phyloP scores from a whole-genome alignment of 2,888 invertebrate genomes.

The Psococerastis gibbosa region DNA sequence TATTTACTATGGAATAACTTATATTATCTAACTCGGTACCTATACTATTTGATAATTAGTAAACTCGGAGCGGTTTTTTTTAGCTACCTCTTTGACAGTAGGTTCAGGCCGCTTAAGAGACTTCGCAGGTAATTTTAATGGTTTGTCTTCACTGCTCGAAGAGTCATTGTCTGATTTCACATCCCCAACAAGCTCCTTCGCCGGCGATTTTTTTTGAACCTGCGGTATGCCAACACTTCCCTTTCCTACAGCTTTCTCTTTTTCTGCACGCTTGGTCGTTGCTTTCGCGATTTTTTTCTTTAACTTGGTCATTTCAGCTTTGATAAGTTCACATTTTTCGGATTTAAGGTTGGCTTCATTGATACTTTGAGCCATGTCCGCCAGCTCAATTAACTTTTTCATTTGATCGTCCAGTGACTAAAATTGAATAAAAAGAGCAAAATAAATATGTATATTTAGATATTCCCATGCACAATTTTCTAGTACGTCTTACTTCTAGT shows the following conservation, averaged over 20 bases:
- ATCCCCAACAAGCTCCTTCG: neutral
- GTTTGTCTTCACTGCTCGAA: conserved; percentile 9
- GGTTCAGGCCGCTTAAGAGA: too few species aligned
- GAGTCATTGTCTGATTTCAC: conserved; percentile 11
- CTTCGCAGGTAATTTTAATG: neutral
- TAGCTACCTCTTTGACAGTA: too few species aligned
- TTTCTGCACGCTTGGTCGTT: neutral
- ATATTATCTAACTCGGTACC: too few species aligned
- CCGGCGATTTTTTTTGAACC: neutral
- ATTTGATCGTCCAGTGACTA: conserved; percentile 23
- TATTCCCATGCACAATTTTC: too few species aligned
- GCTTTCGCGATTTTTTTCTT: conserved; percentile 19
- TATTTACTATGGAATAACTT: too few species aligned
- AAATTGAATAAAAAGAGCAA: conserved; percentile 8
- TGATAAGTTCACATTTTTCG: conserved; percentile 36
- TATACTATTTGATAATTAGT: too few species aligned
- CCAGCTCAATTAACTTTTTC: conserved; percentile 14
- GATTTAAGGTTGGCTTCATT: conserved; percentile 36
- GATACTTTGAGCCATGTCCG: conserved; percentile 21
- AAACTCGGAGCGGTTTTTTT: too few species aligned
- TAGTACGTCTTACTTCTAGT: too few species aligned
- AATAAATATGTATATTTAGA: too few species aligned
- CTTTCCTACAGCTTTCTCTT: conserved; percentile 4
- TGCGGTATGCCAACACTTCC: conserved; percentile 11
- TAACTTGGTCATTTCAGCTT: conserved; percentile 36